Evolutionary conservation across 2,888 invertebrate genomes (phyloP), one percentile per base, ranked within the genome.

Genomic region (Pristionchus entomophagus): DNA sequence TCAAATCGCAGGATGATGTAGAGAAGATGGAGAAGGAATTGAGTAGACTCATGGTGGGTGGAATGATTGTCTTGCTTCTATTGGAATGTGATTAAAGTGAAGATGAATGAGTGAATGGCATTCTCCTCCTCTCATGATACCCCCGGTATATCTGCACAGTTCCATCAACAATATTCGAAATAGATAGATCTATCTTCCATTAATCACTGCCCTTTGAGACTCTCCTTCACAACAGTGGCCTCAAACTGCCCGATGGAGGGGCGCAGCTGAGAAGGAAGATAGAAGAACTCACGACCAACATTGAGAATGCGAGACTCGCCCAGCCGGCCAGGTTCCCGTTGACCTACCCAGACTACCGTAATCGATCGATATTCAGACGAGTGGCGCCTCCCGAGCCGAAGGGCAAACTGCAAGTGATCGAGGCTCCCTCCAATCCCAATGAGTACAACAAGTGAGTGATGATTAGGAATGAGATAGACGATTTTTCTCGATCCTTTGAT

Each of bases 211-310:
- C 78, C 29, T 32, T 35, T 6, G 32, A 51, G 80, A 32, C 17
- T 49, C 32, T 49, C 49, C 51, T 80, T 17, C 12, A 80, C 19
- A 4, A 3, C 17, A 22, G n/a, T 10, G 45, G 10, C 5, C 29
- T 69, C 29, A 65, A 84, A n/a, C 29, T 84, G 65, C 65, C 65
- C 8, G 84, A 84, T 26, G 69, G 84, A 29, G 84, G 84, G 3
- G 65, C 49, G n/a, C 32, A 32, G 14, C n/a, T 84, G 22, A 32
- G 51, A 10, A 49, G n/a, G n/a, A 84, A 69, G 56, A 84, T 84
- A n/a, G 69, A 62, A 22, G 65, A 65, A 29, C 32, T 84, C 6
- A 84, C 84, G 32, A 38, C 41, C 1, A 32, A 69, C 12, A 65
- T 84, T 12, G 84, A 84, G 69, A 51, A 45, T n/a, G 65, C 69